Conservation (phyloP, 2,113 vertebrate genomes). For the Bothrops jararaca region DNA sequence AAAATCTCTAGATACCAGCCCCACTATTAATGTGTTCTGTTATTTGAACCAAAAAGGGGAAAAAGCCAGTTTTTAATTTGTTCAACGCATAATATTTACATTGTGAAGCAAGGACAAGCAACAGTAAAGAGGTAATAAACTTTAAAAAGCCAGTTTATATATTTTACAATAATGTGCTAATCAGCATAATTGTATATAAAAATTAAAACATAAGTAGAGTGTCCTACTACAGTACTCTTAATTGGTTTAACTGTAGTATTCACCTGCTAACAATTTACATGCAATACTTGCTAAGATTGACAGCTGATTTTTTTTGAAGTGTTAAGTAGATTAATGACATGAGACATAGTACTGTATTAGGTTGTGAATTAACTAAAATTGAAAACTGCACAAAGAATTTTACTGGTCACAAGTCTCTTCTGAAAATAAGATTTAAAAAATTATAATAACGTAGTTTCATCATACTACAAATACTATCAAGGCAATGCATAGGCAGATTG, state of each 20-base stretch:
- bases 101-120: conserved; percentile 68
- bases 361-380: conserved; percentile 55
- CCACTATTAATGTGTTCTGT: conserved; percentile 64
- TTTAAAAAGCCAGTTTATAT: conserved; percentile 66
- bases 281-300: conserved; percentile 70
- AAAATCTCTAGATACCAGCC: conserved; percentile 71
- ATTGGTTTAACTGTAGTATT: conserved; percentile 64
- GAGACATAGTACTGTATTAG: conserved; percentile 64
- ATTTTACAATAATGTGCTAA: conserved; percentile 67
- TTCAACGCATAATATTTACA: conserved; percentile 77
- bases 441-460: conserved; percentile 33
- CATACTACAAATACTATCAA: conserved; percentile 39
- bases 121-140: conserved; percentile 69
- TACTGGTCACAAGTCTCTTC: conserved; percentile 68
- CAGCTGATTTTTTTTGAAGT: conserved; percentile 52
- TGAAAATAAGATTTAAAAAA: conserved; percentile 32
- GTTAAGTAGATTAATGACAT: conserved; percentile 57
- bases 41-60: conserved; percentile 56
- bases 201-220: conserved; percentile 70
- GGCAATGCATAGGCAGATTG: conserved; percentile 56
- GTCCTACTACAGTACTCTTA: conserved; percentile 69
- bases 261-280: conserved; percentile 69
- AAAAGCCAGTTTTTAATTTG: conserved; percentile 63
- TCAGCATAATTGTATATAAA: conserved; percentile 70
- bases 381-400: conserved; percentile 63